Conservation (phyloP, 2,113 vertebrate species). For the Pagrus major region DNA sequence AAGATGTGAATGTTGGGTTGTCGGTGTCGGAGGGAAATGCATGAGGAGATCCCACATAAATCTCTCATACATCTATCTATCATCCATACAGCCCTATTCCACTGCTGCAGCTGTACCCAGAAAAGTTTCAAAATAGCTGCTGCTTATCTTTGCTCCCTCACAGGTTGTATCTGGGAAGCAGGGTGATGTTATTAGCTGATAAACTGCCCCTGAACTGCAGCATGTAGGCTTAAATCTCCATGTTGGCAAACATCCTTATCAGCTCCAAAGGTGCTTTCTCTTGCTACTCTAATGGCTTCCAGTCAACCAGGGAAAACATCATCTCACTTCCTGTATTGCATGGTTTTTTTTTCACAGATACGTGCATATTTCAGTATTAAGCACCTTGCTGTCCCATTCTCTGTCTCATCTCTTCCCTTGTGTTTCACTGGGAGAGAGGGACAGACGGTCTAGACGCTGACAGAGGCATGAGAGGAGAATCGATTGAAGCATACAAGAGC, state of each 20-base stretch:
- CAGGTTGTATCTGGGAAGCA: conserved; percentile 4
- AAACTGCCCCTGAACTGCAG: neutral
- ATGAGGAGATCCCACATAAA: too few species aligned
- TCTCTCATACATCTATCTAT: too few species aligned
- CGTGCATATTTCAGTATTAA: neutral
- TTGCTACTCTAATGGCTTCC: neutral
- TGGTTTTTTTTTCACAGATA: neutral
- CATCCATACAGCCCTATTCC: neutral
- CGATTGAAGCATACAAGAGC: conserved; percentile 56
- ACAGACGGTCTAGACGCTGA: conserved; percentile 59
- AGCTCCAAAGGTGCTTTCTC: conserved; percentile 14
- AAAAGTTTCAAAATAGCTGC: conserved; percentile 6
- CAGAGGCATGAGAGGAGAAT: conserved; percentile 54
- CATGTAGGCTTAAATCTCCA: neutral
- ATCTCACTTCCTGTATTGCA: neutral
- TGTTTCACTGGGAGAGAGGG: conserved; percentile 17
- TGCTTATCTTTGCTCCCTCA: conserved; percentile 10
- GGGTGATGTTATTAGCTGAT: conserved; percentile 15
- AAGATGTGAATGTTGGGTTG: too few species aligned
- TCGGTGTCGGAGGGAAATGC: too few species aligned
- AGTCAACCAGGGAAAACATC: neutral
- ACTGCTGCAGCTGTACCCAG: neutral
- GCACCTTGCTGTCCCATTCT: neutral
- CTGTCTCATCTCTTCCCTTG: conserved; percentile 20
- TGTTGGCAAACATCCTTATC: conserved; percentile 7